phyloP scores from a whole-genome alignment of 1,140 invertebrate genomes.

The Coenobita brevimanus region DNA sequence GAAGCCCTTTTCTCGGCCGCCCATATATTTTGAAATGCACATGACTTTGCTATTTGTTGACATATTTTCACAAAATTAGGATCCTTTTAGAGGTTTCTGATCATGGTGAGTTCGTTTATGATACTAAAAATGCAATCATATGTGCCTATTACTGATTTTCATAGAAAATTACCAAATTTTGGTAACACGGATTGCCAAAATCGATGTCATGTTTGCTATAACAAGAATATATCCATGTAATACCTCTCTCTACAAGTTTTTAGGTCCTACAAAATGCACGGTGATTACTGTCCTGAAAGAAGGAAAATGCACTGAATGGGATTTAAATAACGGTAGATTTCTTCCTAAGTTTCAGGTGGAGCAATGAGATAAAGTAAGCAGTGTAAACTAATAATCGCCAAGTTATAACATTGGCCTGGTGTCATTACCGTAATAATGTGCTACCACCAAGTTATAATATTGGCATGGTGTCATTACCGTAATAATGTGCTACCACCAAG shows the following conservation, averaged over 20 bases:
- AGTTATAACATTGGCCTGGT: background rate
- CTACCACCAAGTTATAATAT: no score
- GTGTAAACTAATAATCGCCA: no score
- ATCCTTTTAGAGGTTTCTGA: no score
- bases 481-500: no score
- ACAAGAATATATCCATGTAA: no score
- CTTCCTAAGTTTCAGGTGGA: no score
- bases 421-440: no score
- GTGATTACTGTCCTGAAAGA: background rate
- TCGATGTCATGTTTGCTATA: background rate
- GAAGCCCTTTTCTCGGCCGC: background rate
- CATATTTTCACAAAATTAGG: no score
- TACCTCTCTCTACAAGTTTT: background rate
- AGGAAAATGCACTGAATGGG: background rate
- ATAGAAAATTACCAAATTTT: slow-evolving; percentile 3
- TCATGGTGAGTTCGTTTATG: no score
- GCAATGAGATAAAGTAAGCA: slow-evolving; percentile 2
- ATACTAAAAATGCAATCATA: no score
- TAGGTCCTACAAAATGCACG: background rate
- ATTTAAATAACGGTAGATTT: background rate
- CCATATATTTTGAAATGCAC: background rate
- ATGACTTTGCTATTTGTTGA: slow-evolving; percentile 1
- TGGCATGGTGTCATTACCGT: no score
- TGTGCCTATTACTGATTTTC: no score
- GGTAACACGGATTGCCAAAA: slow-evolving; percentile 1